Base-by-base conservation (phyloP, 1,140 invertebrate species). In the Drosophila carrolli region DNA sequence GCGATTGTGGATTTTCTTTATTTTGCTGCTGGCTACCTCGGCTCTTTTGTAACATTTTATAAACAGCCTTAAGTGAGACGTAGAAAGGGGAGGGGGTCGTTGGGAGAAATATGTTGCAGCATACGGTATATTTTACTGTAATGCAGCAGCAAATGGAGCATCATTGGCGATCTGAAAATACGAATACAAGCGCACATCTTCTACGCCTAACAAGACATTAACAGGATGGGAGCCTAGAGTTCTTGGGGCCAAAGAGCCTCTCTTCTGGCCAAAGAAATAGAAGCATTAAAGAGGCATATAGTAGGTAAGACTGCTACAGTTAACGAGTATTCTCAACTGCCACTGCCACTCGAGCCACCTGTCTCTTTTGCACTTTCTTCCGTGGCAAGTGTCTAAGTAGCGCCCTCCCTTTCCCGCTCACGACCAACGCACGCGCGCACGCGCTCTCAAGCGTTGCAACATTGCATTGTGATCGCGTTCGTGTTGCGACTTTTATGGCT, bases 121-220 rank as follows among this genome's bases (percentile, higher is more conserved):
- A 82, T 78, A 85, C 81, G 81, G 81, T 85, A 85, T 85, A 85
- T 85, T 71, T 85, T 81, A 85, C 81, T 81, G 78, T 85, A 85
- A 85, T 83, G 68, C 68, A 58, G 14, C 60, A 32, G 68, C 56
- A 77, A 78, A 48, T 78, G 75, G 74, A 62, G 19, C 72, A 44
- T 37, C 62, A 51, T 54, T 55, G 54, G 48, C 65, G 73, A 66
- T 85, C 81, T 85, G 67, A 85, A 85, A 84, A 73, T 84, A 75
- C 53, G 53, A 37, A 41, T 27, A 63, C 71, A 75, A 43, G 48
- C 62, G 11, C 7, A 62, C 14, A 66, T 57, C 38, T 29, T 57
- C 50, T 37, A 40, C 67, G 54, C 48, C 50, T 71, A 71, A 71
- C 68, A 68, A 84, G 81, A 78, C 74, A 80, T 66, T 73, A 79